Percentiles rank a stretch among this genome's conserved stretches.
Evolutionary conservation across 1,140 invertebrate genomes (phyloP).

Genomic region (Papilio machaon): DNA sequence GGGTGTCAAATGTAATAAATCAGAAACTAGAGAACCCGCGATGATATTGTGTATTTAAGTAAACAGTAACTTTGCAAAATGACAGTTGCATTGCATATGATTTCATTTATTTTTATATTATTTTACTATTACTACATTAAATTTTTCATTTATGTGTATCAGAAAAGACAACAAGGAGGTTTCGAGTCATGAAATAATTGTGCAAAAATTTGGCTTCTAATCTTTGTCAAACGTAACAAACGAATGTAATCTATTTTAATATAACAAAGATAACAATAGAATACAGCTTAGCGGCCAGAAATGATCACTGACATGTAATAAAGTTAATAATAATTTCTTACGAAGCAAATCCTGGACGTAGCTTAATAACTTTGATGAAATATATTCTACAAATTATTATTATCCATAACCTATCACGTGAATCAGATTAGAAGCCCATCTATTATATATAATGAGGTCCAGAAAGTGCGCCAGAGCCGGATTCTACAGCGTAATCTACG

Average conservation of each 20-base stretch:
- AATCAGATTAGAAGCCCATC: conserved; percentile 38
- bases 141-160: too few relatives aligned
- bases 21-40: too few relatives aligned
- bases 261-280: neutral
- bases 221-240: neutral
- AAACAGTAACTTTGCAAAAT: too few relatives aligned
- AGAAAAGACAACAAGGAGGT: too few relatives aligned
- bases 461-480: neutral
- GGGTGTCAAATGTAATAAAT: too few relatives aligned
- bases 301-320: neutral
- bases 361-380: neutral
- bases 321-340: neutral
- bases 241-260: neutral
- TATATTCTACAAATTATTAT: conserved; percentile 27
- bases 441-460: conserved; percentile 33
- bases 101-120: too few relatives aligned
- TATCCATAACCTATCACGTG: conserved; percentile 7
- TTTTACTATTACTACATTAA: too few relatives aligned
- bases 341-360: neutral
- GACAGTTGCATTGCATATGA: too few relatives aligned
- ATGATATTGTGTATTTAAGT: too few relatives aligned
- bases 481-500: conserved; percentile 14
- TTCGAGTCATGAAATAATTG: too few relatives aligned
- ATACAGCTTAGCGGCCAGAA: neutral
- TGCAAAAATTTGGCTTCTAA: too few relatives aligned